Percentiles rank a stretch among this genome's conserved stretches.
Evolutionary conservation across 1,140 invertebrate genomes (phyloP).

Genomic region (Cepaea nemoralis): DNA sequence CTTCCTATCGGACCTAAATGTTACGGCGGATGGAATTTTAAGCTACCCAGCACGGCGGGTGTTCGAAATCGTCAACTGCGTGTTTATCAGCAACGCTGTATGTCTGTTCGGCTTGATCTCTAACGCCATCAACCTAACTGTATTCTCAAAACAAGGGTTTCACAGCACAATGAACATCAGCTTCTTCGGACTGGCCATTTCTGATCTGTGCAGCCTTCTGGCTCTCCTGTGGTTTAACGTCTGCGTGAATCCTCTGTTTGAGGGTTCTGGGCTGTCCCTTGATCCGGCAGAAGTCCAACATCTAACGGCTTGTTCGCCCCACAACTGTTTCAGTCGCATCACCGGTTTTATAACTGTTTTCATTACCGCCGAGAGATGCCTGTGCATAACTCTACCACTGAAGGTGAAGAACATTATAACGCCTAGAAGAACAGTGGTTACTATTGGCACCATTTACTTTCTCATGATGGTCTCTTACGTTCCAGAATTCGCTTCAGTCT

Average conservation of each 20-base stretch:
- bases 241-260: slow-evolving; percentile 19
- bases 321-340: slow-evolving; percentile 23
- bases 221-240: slow-evolving; percentile 12
- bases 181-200: slow-evolving; percentile 19
- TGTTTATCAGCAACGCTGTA: slow-evolving; percentile 4
- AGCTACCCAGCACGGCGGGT: neutral
- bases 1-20: neutral
- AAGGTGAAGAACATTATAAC: slow-evolving; percentile 18
- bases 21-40: neutral
- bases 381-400: slow-evolving; percentile 5
- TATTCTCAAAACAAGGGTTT: slow-evolving; percentile 21
- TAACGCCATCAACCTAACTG: slow-evolving; percentile 9
- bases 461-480: slow-evolving; percentile 15
- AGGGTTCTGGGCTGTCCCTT: neutral
- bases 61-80: slow-evolving; percentile 3
- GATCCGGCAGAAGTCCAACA: slow-evolving; percentile 7
- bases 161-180: slow-evolving; percentile 21
- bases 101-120: neutral
- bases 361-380: slow-evolving; percentile 17
- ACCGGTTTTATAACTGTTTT: slow-evolving; percentile 9
- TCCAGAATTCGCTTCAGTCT: slow-evolving; percentile 9
- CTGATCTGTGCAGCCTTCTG: slow-evolving; percentile 13
- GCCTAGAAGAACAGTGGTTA: neutral
- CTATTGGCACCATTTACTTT: slow-evolving; percentile 8
- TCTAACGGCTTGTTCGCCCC: slow-evolving; percentile 1